Base-by-base conservation (phyloP, 2,797 vertebrate genomes). In the Molossus alvarezi region DNA sequence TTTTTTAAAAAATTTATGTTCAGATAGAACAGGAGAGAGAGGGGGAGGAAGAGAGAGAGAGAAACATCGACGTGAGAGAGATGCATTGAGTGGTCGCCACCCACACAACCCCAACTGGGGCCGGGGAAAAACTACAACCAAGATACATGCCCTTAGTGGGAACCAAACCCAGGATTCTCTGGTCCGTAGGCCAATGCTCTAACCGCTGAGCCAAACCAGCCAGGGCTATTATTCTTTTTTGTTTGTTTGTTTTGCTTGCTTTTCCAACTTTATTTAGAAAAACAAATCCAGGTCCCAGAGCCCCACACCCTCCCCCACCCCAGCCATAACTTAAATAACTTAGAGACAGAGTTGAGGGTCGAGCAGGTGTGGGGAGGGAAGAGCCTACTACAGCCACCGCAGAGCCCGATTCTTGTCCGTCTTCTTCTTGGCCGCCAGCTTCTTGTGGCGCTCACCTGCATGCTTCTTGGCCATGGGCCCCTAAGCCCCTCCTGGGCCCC, bases 341-440 rank as follows among this genome's bases (percentile, higher is more conserved):
- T 97, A 97, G 96, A 95, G 96, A 96, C 77, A 90, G 91, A 77
- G 83, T 79, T 5, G 64, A 67, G 67, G 75, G 75, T 65, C 2
- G 1, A 72, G 53, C 55, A 1, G 13, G n/a, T 12, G 37, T 4
- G 1, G n/a, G 15, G 69, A 33, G 65, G 60, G 25, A 71, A 96
- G 81, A 82, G 55, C 91, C 90, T 98, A 96, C 99, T 99, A 99
- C 98, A 99, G 99, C 98, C 99, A 98, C 97, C 99, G 99, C 97
- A 99, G 98, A 0, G 99, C 99, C 64, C 99, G 98, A 97, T 99
- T 99, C 98, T 99, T 99, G 98, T 99, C 99, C 1, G 98, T 99
- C 98, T 99, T 99, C 98, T 99, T 99, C 98, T 99, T 99, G 87
- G 98, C 99, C 48, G 98, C 98, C 97, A 98, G 98, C 97, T 99